Evolutionary conservation across 2,797 vertebrate genomes (phyloP).

Genomic region (Tragelaphus oryx): DNA sequence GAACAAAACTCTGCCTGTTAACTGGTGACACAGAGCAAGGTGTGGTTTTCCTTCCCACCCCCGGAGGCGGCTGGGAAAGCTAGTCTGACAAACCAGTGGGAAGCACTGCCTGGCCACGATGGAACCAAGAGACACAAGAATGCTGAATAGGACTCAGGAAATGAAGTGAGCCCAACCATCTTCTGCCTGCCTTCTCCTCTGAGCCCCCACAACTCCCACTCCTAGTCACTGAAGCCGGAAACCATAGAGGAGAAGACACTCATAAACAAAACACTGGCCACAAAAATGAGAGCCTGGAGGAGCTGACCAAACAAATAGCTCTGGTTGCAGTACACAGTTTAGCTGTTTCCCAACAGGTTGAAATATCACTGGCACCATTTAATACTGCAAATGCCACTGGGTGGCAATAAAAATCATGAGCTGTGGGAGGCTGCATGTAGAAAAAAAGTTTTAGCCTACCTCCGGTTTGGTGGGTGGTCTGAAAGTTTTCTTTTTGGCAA

Average conservation of each 20-base stretch:
- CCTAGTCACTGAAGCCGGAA: conserved; percentile 44
- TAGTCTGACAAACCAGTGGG: conserved; percentile 43
- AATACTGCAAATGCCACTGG: background rate
- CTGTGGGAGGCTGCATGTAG: background rate
- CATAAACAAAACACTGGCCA: conserved; percentile 43
- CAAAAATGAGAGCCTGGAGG: background rate
- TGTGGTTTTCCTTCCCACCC: conserved; percentile 50
- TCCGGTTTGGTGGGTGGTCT: conserved; percentile 34
- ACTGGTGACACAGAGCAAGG: conserved; percentile 48
- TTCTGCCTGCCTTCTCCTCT: background rate
- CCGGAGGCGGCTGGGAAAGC: conserved; percentile 32
- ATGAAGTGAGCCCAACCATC: conserved; percentile 37
- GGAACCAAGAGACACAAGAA: conserved; percentile 5
- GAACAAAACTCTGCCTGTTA: conserved; percentile 53
- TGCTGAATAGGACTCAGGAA: conserved; percentile 44
- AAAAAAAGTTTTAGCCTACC: background rate
- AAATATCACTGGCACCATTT: background rate
- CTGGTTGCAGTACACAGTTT: background rate
- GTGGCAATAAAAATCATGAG: background rate
- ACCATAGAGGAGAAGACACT: conserved; percentile 43
- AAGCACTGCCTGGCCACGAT: conserved; percentile 14
- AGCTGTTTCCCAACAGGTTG: conserved; percentile 35
- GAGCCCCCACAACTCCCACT: conserved; percentile 39
- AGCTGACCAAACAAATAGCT: conserved; percentile 12
- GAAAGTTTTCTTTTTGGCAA: conserved; percentile 7